Evolutionary conservation across 2,113 vertebrate species (phyloP).

Genomic region (Tachysurus fulvidraco): DNA sequence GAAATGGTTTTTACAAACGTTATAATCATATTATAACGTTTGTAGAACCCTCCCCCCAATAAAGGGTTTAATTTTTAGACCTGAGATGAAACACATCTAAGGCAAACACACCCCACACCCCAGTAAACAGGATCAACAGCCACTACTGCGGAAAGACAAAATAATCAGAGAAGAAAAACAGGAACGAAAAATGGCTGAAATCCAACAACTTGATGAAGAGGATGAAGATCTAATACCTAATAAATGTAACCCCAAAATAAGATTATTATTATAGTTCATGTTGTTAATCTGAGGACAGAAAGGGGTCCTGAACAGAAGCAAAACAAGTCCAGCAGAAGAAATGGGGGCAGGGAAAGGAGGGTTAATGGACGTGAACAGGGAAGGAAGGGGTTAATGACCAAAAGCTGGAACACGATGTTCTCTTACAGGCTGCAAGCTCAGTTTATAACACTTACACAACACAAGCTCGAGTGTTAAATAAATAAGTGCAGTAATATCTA

Average conservation of each 20-base stretch:
- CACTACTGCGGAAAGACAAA: neutral
- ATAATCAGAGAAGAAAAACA: neutral
- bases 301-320: neutral
- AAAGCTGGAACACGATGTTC: slow-evolving; percentile 66
- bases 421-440: slow-evolving; percentile 32
- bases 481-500: neutral
- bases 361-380: neutral
- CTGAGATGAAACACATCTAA: neutral
- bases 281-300: too few species aligned
- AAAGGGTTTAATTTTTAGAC: neutral
- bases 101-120: neutral
- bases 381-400: slow-evolving; percentile 21
- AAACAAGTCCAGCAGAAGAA: neutral
- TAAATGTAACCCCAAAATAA: neutral
- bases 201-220: too few species aligned
- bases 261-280: neutral
- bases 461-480: neutral
- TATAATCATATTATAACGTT: too few species aligned
- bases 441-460: neutral
- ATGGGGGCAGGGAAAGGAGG: too few species aligned
- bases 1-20: neutral
- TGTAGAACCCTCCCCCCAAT: neutral
- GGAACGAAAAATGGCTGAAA: neutral
- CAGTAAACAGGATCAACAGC: neutral
- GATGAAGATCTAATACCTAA: neutral